Evolutionary conservation across 53 echinoderm and acorn worm genomes (phyloP), one percentile per base, ranked within the genome.

Genomic region (Echinometra lucunter): DNA sequence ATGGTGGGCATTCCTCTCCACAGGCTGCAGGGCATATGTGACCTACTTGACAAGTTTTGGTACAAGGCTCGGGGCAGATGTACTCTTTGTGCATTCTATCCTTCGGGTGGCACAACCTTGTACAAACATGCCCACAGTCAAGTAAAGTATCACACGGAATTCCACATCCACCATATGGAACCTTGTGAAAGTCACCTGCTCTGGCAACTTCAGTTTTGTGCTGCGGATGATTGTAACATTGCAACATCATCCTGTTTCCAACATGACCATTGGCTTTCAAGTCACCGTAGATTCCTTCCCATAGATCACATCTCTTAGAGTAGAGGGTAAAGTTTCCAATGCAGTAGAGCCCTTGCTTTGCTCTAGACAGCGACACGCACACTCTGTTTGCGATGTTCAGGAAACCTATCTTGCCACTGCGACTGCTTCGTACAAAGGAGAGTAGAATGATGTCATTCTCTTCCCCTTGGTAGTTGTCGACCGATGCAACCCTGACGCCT

Each of bases 391-490:
- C 89, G 40, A 96, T 96, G 18, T 94, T 95, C 91, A 98, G 75
- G 75, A 98, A 98, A 1, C 98, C 98, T 47, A 97, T 97, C 57
- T 82, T 95, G 12, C 96, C 98, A 74, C 92, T 96, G 17, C 92
- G 89, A 75, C 98, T 98, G 75, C 97, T 97, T 47, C 98, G 96
- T 37, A 98, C 98, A 42, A 98, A 89, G 42, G 98, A 98, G 56
- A 98, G 57, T 12, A 98, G 92, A 27, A 98, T 97, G 30, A 98
- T 98, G 82, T 98, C 97, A 91, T 98, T 98, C 49, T 98, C 98
- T 95, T 98, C 98, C 44, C 98, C 98, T 60, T 98, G 98, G 56
- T 95, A 98, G 85, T 97, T 98, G 93, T 98, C 98, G 9, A 98
- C 96, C 9, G 96, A 95, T 47, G 95, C 96, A 25, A 97, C 95